Evolutionary conservation across 2,113 vertebrate species (phyloP), one percentile per base, ranked within the genome.

Genomic region (Bungarus multicinctus): DNA sequence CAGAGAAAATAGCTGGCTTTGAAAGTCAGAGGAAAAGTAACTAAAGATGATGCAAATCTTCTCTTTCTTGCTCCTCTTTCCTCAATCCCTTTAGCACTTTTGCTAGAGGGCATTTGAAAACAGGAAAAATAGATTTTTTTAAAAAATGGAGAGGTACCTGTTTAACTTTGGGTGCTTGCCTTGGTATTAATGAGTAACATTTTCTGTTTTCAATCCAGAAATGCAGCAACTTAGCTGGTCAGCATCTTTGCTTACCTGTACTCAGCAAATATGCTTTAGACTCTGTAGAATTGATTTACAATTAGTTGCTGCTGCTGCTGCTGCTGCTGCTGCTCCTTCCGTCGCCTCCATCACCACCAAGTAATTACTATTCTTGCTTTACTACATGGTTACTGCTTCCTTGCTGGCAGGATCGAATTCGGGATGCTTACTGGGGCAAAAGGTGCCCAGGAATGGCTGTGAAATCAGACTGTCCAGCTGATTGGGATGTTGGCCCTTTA

Each of bases 401-500:
- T 91, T 94, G 92, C 89, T 0, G 39, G 88, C 0, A 57, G 93
- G 92, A 1, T 6, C 5, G 11, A 93, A 87, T 91, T 0, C 85
- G 50, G 92, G 90, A 85, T 1, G n/a, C 50, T 94, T 85, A 92
- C 2, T 93, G 90, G 94, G 94, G 95, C n/a, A n/a, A 92, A 0
- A 91, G 90, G 52, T 0, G 0, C 86, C 45, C 91, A 25, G 94
- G 30, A 87, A 87, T 94, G 10, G 2, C 90, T 95, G 93, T 91
- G 16, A 2, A 90, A 94, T 93, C 91, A 96, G 94, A 93, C 57
- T n/a, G 50, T 25, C 9, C 1, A 1, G 93, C 96, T 90, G 97
- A 97, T 95, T 95, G 96, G 96, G 97, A 94, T 97, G 97, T 97
- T 97, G 98, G 97, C 97, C 97, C 97, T 98, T 98, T 98, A 98